Percentiles rank a stretch among this genome's conserved stretches.
phyloP scores from a whole-genome alignment of 2,888 invertebrate species.

The Agelastica alni region DNA sequence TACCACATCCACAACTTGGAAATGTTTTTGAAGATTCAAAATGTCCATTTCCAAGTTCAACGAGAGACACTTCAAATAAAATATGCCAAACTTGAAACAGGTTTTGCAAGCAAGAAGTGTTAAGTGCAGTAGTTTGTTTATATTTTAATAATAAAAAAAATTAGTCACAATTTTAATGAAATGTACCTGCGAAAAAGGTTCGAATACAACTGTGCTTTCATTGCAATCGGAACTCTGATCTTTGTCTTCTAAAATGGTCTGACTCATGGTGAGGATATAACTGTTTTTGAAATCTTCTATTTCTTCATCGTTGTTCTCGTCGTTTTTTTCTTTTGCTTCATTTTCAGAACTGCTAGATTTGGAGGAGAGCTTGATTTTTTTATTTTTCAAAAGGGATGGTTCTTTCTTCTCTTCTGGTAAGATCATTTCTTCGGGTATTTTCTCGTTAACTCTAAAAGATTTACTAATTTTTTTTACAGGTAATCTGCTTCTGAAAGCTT shows the following conservation, averaged over 20 bases:
- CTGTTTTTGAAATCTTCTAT: slow-evolving; percentile 62
- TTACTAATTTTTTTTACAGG: slow-evolving; percentile 63
- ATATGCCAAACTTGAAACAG: too few species aligned
- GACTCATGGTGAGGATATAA: slow-evolving; percentile 73
- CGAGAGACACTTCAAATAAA: too few species aligned
- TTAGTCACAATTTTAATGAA: too few species aligned
- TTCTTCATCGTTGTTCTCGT: slow-evolving; percentile 52
- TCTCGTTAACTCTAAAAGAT: slow-evolving; percentile 49
- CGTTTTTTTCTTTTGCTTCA: slow-evolving; percentile 30
- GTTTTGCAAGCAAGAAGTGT: too few species aligned
- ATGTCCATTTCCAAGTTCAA: too few species aligned
- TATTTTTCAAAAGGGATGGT: slow-evolving; percentile 17
- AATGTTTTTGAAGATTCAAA: too few species aligned
- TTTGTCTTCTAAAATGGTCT: slow-evolving; percentile 47
- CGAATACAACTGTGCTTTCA: slow-evolving; percentile 59
- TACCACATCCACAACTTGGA: too few species aligned
- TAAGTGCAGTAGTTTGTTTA: too few species aligned
- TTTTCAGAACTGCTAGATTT: slow-evolving; percentile 37
- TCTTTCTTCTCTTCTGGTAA: slow-evolving; percentile 31
- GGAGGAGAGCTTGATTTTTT: slow-evolving; percentile 41
- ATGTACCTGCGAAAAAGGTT: slow-evolving; percentile 66
- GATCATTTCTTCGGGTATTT: slow-evolving; percentile 45
- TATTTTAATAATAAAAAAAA: too few species aligned
- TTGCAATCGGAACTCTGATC: slow-evolving; percentile 25
- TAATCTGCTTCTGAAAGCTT: slow-evolving; percentile 65